These are phyloP conservation scores for Mya arenaria DNA, from an alignment of 1,140 invertebrate species.

Conservation along the genomic window DNA sequence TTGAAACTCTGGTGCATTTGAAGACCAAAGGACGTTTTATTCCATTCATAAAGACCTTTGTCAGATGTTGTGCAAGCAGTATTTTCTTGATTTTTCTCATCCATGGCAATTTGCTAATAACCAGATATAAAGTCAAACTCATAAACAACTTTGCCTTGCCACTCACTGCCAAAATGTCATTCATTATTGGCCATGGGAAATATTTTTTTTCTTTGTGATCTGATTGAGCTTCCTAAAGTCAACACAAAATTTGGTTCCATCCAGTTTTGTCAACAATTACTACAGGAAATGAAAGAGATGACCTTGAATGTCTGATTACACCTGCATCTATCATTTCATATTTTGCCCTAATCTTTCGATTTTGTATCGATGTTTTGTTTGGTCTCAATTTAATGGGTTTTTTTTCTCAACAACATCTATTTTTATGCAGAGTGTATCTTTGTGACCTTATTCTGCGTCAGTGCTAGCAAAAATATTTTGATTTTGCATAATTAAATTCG, in stretches of 20 bases:
- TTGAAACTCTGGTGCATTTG: constrained; percentile 66
- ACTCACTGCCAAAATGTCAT: constrained; percentile 65
- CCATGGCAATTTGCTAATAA: constrained; percentile 48
- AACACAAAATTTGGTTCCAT: constrained; percentile 11
- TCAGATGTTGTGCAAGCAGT: constrained; percentile 50
- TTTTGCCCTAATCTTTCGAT: constrained; percentile 43
- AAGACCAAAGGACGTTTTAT: constrained; percentile 65
- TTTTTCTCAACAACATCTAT: constrained; percentile 49
- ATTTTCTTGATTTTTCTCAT: constrained; percentile 51
- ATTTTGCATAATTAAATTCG: not conserved
- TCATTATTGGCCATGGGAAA: constrained; percentile 67
- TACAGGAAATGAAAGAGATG: constrained; percentile 8
- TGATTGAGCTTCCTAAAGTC: not conserved
- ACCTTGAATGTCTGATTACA: constrained; percentile 36
- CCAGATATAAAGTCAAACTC: constrained; percentile 34
- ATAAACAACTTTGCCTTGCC: constrained; percentile 60
- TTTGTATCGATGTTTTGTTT: constrained; percentile 55
- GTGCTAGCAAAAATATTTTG: not conserved
- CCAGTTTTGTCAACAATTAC: constrained; percentile 23
- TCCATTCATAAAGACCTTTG: constrained; percentile 54
- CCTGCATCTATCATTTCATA: constrained; percentile 56
- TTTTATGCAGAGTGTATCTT: constrained; percentile 30
- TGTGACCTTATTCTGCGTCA: constrained; percentile 2
- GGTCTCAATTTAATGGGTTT: constrained; percentile 50
- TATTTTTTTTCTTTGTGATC: constrained; percentile 46